Evolutionary conservation across 2,888 invertebrate genomes (phyloP), one percentile per base, ranked within the genome.

Genomic region (Rhaphigaster nebulosa): DNA sequence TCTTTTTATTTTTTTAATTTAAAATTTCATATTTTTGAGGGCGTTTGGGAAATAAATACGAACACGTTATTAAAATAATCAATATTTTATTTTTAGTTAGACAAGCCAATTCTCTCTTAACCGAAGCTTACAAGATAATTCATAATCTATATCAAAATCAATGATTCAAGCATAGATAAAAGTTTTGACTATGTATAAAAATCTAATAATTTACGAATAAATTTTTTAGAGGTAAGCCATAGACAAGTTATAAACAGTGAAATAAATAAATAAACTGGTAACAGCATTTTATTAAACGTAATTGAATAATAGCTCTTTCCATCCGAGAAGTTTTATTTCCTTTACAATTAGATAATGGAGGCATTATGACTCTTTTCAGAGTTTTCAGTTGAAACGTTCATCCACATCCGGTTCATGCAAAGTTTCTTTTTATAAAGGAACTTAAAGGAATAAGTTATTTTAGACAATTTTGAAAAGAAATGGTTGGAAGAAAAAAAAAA

Each of bases 331-430:
- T 76, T 76, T 23, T 76, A 76, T 76, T 76, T n/a, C 45, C 84
- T n/a, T 45, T 26, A 45, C 45, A 84, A 84, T 45, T 41, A 84
- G 84, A 84, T 84, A 84, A 84, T 84, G n/a, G 84, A 45, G 45
- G 45, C 41, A n/a, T 15, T 45, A n/a, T 26, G n/a, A 2, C 84
- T 84, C n/a, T 1, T n/a, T 45, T n/a, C 45, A 8, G 29, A 2
- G 34, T 23, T 38, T 20, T 38, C 18, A 38, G 38, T 76, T 76
- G 70, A 6, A 76, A 76, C 20, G 34, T 76, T 38, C 38, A 23
- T 18, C 38, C 70, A 76, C 70, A 23, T 76, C 70, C 70, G 70
- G 70, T 76, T 38, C 38, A 76, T 76, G 70, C 38, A 76, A 76
- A 23, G 20, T 76, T 76, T 38, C 8, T 8, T 76, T 8, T 38